Evolutionary conservation across 2,888 invertebrate species (phyloP).

Genomic region (Epistrophe grossulariae): DNA sequence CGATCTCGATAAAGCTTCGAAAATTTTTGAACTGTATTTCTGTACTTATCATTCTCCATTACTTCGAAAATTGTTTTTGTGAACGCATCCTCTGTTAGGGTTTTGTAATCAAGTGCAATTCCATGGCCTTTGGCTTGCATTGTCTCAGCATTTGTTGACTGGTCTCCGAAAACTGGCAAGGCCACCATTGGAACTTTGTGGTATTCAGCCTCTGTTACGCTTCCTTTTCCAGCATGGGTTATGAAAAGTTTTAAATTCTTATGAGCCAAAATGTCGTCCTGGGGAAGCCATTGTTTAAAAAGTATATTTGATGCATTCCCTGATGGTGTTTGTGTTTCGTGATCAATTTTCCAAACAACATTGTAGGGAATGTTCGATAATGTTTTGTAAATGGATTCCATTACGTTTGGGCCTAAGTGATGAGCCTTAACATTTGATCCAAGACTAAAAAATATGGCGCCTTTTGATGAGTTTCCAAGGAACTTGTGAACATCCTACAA

Average conservation of each 20-base stretch:
- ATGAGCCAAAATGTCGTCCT: constrained; percentile 90
- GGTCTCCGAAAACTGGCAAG: constrained; percentile 91
- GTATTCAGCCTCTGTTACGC: constrained; percentile 90
- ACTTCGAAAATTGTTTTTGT: constrained; percentile 74
- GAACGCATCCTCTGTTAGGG: constrained; percentile 73
- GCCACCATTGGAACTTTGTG: constrained; percentile 90
- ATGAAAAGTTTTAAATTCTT: constrained; percentile 85
- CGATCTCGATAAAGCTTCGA: constrained; percentile 84
- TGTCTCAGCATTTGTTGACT: constrained; percentile 90
- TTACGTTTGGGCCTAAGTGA: constrained; percentile 84
- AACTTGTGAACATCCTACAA: constrained; percentile 78
- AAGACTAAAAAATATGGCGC: constrained; percentile 82
- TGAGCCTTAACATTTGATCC: constrained; percentile 80
- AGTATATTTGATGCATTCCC: constrained; percentile 81
- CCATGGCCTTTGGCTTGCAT: constrained; percentile 86
- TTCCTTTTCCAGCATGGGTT: constrained; percentile 86
- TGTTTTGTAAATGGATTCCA: constrained; percentile 85
- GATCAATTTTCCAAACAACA: constrained; percentile 87
- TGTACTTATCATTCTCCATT: constrained; percentile 76
- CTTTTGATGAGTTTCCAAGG: constrained; percentile 80
- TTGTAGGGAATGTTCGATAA: constrained; percentile 86
- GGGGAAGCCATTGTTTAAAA: constrained; percentile 83
- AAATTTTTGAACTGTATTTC: constrained; percentile 80
- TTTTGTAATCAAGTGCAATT: constrained; percentile 34
- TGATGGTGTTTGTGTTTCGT: constrained; percentile 16